Percentiles rank a stretch among this genome's conserved stretches.
Conservation (phyloP, 2,113 vertebrate species). For the Hypocryptadius cinnamomeus region DNA sequence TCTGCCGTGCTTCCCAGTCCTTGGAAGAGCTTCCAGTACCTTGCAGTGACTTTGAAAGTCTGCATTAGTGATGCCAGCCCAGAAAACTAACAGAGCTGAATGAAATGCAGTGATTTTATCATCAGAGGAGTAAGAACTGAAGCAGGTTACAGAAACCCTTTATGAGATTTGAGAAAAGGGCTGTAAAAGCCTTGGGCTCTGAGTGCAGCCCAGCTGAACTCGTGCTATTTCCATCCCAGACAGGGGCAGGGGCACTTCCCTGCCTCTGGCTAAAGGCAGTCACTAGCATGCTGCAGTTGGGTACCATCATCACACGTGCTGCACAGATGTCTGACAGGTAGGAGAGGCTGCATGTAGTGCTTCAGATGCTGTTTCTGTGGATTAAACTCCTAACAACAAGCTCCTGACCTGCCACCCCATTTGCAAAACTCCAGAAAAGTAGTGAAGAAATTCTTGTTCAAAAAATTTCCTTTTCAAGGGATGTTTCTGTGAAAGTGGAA, state of each 20-base stretch:
- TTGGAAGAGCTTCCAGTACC: neutral
- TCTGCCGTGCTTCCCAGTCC: fast-evolving
- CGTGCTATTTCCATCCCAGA: fast-evolving
- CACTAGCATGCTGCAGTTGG: neutral
- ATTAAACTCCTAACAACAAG: neutral
- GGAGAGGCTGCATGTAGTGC: neutral
- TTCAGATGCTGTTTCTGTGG: neutral
- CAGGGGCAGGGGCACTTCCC: neutral
- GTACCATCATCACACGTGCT: fast-evolving
- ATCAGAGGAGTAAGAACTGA: neutral
- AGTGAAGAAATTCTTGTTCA: neutral
- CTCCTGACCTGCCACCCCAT: neutral
- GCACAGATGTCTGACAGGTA: neutral
- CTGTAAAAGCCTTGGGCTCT: neutral
- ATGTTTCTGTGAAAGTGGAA: neutral
- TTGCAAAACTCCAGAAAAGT: neutral
- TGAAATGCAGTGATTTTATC: neutral
- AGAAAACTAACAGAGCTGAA: neutral
- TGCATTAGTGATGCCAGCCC: neutral
- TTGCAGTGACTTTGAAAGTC: neutral
- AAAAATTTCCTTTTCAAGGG: neutral
- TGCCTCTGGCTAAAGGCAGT: neutral
- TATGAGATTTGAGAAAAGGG: neutral
- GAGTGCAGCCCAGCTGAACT: neutral
- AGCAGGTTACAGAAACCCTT: neutral